Evolutionary conservation across 2,888 invertebrate species (phyloP), one percentile per base, ranked within the genome.

Genomic region (Eupithecia centaureata): DNA sequence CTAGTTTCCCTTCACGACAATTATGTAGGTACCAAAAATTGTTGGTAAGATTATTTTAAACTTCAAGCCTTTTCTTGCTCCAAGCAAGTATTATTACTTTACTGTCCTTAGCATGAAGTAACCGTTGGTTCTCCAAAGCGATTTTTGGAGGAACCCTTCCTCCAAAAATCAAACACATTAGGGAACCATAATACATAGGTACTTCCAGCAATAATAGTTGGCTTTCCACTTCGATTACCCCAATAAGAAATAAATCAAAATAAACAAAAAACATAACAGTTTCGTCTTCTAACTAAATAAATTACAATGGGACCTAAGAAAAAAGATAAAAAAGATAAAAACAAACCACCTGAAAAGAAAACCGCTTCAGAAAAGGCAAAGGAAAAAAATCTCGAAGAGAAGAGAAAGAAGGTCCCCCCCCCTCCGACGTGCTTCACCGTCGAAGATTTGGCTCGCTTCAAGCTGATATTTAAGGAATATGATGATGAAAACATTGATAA

Each of bases 401-500:
- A 91, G 64, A 89, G 87, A 0, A 92, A 89, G 71, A 92, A 89
- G 67, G 80, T 81, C 1, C 93, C 93, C 0, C 90, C 89, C 1
- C 93, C 93, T 5, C 93, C 93, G 0, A 86, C 89, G 1, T 86
- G 86, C 75, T 93, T 93, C 66, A 78, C 77, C 3, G 73, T 74
- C 1, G 92, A 91, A 5, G 92, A 93, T 30, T 59, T 92, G 8
- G 75, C 74, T 0, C 84, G 70, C 70, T 92, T 87, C 67, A 92
- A 89, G 61, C 89, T 89, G 71, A 67, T 91, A 33, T 93, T 80
- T 70, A 91, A 87, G 64, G 77, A 78, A 0, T 82, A 84, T 59
- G 93, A 92, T 69, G 89, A 89, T 70, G 90, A 90, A 0, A 85
- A 86, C 56, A 88, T 88, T 63, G 92, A 91, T 10, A 91, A 86